Evolutionary conservation across 1,140 invertebrate genomes (phyloP).

Genomic region (Temnothorax nylanderi): DNA sequence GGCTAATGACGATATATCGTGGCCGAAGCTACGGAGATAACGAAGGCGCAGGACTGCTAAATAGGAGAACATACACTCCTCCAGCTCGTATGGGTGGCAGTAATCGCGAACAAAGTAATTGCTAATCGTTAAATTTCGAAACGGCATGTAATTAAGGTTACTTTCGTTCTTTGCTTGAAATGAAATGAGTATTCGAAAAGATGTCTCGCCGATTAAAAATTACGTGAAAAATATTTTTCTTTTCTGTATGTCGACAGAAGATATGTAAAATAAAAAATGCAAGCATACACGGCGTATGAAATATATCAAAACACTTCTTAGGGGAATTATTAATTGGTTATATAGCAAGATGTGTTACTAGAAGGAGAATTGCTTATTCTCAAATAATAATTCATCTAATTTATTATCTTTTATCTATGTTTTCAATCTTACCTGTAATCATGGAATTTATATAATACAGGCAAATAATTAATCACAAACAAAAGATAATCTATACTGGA

Average conservation of each 20-base stretch:
- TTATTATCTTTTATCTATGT: not conserved
- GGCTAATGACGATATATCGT: constrained; percentile 60
- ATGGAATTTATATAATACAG: not conserved
- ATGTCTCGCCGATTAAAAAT: not conserved
- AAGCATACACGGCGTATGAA: not conserved
- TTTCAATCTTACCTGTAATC: not conserved
- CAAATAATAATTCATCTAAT: not conserved
- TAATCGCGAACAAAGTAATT: constrained; percentile 35
- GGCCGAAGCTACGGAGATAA: constrained; percentile 37
- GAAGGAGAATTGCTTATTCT: not conserved
- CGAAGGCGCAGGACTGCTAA: constrained; percentile 7
- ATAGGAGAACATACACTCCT: not conserved
- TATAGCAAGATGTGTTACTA: not conserved
- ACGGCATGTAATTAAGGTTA: constrained; percentile 10
- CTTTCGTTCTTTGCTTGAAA: not conserved
- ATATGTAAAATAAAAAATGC: not conserved
- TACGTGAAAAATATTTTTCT: not conserved
- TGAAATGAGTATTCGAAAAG: not conserved
- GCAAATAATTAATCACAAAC: not conserved
- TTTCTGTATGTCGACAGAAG: not conserved
- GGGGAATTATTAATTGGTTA: not conserved
- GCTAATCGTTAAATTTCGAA: constrained; percentile 42
- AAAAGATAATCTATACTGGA: not conserved
- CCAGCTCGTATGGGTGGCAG: not conserved
- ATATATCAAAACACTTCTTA: not conserved